A percentile compares a stretch with the other conserved stretches of the same genome.
These are phyloP conservation scores for Microtus montanus DNA, from an alignment of 2,113 vertebrate species.

Conservation along the genomic window DNA sequence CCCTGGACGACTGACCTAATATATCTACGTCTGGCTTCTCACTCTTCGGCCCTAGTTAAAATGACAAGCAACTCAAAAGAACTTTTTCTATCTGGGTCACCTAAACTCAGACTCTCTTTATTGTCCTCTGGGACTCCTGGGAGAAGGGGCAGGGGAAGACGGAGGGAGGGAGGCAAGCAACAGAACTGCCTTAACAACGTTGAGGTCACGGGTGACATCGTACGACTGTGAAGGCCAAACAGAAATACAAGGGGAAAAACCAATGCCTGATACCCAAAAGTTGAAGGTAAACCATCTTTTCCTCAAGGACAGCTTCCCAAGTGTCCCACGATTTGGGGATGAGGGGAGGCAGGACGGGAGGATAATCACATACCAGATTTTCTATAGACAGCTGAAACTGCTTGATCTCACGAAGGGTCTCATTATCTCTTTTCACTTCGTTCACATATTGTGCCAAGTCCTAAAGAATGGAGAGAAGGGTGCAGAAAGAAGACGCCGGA, in stretches of 20 bases:
- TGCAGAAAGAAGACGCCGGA: slow-evolving; percentile 29
- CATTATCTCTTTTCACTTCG: slow-evolving; percentile 99
- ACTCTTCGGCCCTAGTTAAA: neutral
- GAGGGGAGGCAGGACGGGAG: neutral
- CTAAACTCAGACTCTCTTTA: neutral
- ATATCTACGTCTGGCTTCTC: neutral
- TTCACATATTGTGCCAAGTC: slow-evolving; percentile 99
- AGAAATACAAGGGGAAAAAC: accelerated
- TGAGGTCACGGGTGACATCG: neutral
- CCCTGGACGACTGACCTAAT: neutral
- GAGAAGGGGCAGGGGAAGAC: neutral
- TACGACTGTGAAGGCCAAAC: neutral
- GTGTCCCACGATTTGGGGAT: neutral
- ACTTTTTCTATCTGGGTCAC: neutral
- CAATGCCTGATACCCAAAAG: neutral
- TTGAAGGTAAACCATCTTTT: slow-evolving; percentile 43
- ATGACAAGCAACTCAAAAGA: neutral
- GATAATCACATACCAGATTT: slow-evolving; percentile 91
- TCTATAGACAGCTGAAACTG: slow-evolving; percentile 98
- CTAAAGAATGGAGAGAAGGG: slow-evolving; percentile 83
- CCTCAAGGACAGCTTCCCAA: slow-evolving; percentile 17
- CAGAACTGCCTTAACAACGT: accelerated
- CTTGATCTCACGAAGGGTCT: slow-evolving; percentile 95
- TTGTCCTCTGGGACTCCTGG: neutral
- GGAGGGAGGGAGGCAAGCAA: neutral